Evolutionary conservation across 2,888 invertebrate species (phyloP).

Genomic region (Scaptomyza tumidula): DNA sequence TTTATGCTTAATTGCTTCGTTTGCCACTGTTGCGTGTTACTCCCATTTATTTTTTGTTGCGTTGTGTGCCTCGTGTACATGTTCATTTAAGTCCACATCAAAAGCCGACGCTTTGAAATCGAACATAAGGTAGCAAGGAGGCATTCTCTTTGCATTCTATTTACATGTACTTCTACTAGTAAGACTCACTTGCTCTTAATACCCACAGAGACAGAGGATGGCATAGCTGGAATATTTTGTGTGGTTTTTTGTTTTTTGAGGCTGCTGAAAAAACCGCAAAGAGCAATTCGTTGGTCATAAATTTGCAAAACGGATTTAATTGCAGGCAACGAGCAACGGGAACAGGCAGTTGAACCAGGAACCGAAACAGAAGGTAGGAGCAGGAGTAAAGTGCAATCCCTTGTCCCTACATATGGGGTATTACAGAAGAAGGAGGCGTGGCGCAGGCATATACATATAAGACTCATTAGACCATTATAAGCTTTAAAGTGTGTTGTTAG

Average conservation of each 20-base stretch:
- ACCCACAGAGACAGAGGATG: conserved; percentile 15
- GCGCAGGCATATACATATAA: conserved; percentile 32
- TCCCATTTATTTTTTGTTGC: background rate
- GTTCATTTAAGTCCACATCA: conserved; percentile 39
- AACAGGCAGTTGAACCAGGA: conserved; percentile 10
- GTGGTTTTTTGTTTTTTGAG: conserved; percentile 33
- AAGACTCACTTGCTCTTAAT: conserved; percentile 39
- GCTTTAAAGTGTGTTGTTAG: conserved; percentile 35
- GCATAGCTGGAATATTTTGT: conserved; percentile 48
- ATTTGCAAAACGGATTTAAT: conserved; percentile 81
- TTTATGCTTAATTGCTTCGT: conserved; percentile 70
- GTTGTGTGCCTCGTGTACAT: conserved; percentile 20
- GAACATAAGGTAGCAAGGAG: conserved; percentile 52
- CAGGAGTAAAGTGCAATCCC: conserved; percentile 52
- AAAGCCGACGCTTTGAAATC: conserved; percentile 47
- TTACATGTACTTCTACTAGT: background rate
- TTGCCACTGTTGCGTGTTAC: conserved; percentile 43
- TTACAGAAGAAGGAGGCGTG: background rate
- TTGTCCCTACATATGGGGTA: conserved; percentile 32
- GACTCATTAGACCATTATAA: conserved; percentile 53
- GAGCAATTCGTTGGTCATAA: conserved; percentile 78
- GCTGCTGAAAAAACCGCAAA: conserved; percentile 54
- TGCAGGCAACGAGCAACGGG: conserved; percentile 59
- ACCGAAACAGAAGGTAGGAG: background rate
- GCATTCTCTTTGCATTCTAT: conserved; percentile 38